phyloP scores from a whole-genome alignment of 1,140 invertebrate species.

The Plodia interpunctella region DNA sequence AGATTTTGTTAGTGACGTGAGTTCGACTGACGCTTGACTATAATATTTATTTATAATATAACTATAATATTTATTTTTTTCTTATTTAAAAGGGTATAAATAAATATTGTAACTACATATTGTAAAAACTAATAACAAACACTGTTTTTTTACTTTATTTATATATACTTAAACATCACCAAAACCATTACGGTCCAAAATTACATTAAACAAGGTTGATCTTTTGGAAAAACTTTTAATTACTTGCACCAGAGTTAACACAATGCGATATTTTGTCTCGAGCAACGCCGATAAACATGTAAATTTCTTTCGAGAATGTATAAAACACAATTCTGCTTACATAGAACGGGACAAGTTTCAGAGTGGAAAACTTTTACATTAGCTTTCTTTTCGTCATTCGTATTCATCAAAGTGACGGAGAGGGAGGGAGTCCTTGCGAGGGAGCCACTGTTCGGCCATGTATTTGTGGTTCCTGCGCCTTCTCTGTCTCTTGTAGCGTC shows the following conservation, averaged over 20 bases:
- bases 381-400: slow-evolving; percentile 4
- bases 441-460: slow-evolving; percentile 15
- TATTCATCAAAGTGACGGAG: slow-evolving; percentile 8
- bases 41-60: too few species aligned
- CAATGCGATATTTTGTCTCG: slow-evolving; percentile 3
- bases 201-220: not conserved
- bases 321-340: not conserved
- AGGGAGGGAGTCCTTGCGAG: not conserved
- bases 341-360: slow-evolving; percentile 1
- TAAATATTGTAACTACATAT: too few species aligned
- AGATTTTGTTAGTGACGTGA: too few species aligned
- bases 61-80: too few species aligned
- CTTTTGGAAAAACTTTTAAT: slow-evolving; percentile 3
- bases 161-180: not conserved
- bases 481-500: slow-evolving; percentile 13
- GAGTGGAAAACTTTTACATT: slow-evolving; percentile 6
- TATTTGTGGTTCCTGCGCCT: slow-evolving; percentile 13
- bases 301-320: not conserved
- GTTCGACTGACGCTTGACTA: too few species aligned
- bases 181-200: not conserved
- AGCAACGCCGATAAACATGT: not conserved
- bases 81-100: too few species aligned
- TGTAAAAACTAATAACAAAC: not conserved
- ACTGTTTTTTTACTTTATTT: not conserved
- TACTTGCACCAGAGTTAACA: not conserved